These are phyloP conservation scores for Ecdyonurus torrentis DNA, from an alignment of 2,888 invertebrate genomes.

Conservation along the genomic window DNA sequence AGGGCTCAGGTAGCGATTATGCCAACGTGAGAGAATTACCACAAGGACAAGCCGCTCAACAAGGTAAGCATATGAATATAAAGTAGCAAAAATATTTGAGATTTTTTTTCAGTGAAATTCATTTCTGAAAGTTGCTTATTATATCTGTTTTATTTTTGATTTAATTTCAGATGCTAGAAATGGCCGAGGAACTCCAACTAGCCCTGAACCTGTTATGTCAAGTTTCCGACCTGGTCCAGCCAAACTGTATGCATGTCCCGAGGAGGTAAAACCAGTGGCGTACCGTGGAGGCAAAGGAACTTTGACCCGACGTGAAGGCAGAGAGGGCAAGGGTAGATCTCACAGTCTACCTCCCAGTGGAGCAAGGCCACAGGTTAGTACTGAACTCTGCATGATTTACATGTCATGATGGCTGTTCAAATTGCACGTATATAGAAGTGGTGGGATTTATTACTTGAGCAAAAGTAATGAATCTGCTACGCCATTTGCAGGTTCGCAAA, in stretches of 20 bases:
- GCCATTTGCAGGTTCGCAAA: conserved; percentile 39
- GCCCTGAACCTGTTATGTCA: conserved; percentile 42
- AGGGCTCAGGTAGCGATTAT: conserved; percentile 17
- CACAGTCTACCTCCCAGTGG: conserved; percentile 24
- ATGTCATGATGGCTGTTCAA: neutral
- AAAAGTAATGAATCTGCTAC: neutral
- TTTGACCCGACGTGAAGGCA: neutral
- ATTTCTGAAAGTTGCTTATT: too few species aligned
- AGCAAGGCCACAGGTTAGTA: conserved; percentile 19
- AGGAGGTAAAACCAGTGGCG: conserved; percentile 60
- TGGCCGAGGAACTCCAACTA: conserved; percentile 16
- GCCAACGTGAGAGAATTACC: neutral
- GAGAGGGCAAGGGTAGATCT: conserved; percentile 17
- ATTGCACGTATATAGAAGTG: too few species aligned
- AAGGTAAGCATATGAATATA: neutral
- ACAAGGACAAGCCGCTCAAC: neutral
- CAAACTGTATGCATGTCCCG: conserved; percentile 77
- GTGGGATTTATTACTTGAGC: too few species aligned
- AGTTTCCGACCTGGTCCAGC: conserved; percentile 81
- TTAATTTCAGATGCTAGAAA: neutral
- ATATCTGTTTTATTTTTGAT: too few species aligned
- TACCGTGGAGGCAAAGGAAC: conserved; percentile 19
- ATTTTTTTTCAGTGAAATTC: too few species aligned
- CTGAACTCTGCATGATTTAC: neutral
- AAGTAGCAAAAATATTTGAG: too few species aligned